Evolutionary conservation across 2,888 invertebrate species (phyloP).

Genomic region (Orchestes rusci): DNA sequence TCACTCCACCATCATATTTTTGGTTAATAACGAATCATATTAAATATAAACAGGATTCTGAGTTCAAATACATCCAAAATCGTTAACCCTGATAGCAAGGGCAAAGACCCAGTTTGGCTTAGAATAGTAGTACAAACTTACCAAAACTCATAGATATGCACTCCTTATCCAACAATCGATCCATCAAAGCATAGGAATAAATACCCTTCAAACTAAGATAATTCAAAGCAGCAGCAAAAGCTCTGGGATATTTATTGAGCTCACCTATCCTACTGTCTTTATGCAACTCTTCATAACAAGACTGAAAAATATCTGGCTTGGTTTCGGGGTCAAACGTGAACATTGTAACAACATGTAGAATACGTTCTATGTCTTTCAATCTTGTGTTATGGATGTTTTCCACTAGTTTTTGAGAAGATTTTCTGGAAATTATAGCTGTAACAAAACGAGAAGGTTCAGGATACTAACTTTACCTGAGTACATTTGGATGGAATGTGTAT

Average conservation of each 20-base stretch:
- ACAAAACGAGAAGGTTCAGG: no score
- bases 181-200: constrained; percentile 55
- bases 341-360: constrained; percentile 54
- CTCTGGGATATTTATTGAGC: constrained; percentile 51
- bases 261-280: constrained; percentile 50
- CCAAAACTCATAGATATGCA: constrained; percentile 45
- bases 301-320: constrained; percentile 42
- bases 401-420: constrained; percentile 50
- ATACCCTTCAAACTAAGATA: constrained; percentile 52
- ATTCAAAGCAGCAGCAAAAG: constrained; percentile 54
- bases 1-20: no score
- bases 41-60: no score
- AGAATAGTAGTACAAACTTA: no score
- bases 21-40: no score
- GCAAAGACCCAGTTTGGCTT: no score
- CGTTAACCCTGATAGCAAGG: no score
- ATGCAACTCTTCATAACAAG: constrained; percentile 47
- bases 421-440: constrained; percentile 36
- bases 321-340: constrained; percentile 53
- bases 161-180: constrained; percentile 49
- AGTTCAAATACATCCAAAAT: no score
- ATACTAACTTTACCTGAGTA: constrained; percentile 15
- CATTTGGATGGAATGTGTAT: constrained; percentile 44
- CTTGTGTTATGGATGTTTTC: constrained; percentile 46
- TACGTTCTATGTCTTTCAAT: constrained; percentile 69